Evolutionary conservation across 2,113 vertebrate genomes (phyloP).

Genomic region (Indicator maculatus): DNA sequence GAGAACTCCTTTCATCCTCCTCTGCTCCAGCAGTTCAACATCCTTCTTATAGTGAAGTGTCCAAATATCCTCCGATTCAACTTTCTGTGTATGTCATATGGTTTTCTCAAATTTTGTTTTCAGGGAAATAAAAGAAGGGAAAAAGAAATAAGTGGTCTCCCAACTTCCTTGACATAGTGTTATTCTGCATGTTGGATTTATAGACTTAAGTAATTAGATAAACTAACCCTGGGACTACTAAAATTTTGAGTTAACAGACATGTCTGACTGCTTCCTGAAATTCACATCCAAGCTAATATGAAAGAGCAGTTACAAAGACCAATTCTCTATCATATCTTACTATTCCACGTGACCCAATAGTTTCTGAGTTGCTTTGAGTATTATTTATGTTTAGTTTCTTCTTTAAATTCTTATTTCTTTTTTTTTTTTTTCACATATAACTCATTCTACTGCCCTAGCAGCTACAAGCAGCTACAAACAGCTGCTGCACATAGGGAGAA

Average conservation of each 20-base stretch:
- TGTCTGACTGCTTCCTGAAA: neutral
- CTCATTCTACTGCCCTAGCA: neutral
- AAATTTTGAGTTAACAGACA: neutral
- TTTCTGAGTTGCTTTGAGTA: neutral
- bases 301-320: neutral
- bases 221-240: neutral
- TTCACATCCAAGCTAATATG: neutral
- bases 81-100: neutral
- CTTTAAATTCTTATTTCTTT: neutral
- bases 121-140: accelerated
- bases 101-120: neutral
- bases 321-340: neutral
- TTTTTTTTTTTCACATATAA: neutral
- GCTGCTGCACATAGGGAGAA: neutral
- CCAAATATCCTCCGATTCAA: no score
- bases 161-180: neutral
- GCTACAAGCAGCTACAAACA: neutral
- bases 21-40: no score
- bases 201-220: neutral
- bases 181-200: neutral
- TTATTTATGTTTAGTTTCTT: no score
- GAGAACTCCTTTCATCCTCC: no score
- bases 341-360: neutral
- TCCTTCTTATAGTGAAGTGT: no score
- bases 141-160: neutral